A percentile compares a stretch with the other conserved stretches of the same genome.
Evolutionary conservation across 2,113 vertebrate species (phyloP).

Genomic region (Crotalus helleri): DNA sequence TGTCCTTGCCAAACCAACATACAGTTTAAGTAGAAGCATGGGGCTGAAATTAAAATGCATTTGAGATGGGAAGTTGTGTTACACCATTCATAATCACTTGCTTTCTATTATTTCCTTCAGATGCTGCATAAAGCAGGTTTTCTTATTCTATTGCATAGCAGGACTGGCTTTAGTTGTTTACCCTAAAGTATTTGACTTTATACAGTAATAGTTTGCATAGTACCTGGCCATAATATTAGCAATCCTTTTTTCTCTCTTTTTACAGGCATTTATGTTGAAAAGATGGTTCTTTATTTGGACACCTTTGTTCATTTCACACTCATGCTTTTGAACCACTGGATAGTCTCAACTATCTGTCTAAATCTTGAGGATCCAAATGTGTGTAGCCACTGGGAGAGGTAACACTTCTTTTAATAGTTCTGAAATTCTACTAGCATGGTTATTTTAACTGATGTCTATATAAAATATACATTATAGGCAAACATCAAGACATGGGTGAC

Average conservation of each 20-base stretch:
- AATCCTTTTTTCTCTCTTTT: constrained; percentile 8
- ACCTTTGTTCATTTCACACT: constrained; percentile 61
- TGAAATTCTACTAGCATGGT: background rate
- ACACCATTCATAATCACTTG: background rate
- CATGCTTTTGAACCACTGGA: constrained; percentile 72
- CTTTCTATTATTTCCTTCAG: background rate
- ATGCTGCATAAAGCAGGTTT: background rate
- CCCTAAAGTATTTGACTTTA: background rate
- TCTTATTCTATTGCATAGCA: background rate
- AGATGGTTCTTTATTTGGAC: constrained; percentile 72
- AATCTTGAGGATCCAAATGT: constrained; percentile 98
- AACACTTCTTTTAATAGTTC: constrained; percentile 38
- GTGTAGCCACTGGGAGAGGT: constrained; percentile 99
- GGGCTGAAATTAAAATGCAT: background rate
- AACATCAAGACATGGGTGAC: background rate
- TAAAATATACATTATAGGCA: background rate
- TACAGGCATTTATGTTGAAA: constrained; percentile 67
- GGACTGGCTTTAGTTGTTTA: background rate
- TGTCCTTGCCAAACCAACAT: background rate
- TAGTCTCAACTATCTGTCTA: constrained; percentile 71
- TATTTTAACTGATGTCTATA: background rate
- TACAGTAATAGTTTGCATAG: background rate
- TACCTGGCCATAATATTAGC: background rate
- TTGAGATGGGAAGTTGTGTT: background rate
- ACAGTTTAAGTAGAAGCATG: background rate